A percentile compares a stretch with the other conserved stretches of the same genome.
Conservation (phyloP, 2,888 invertebrate species). For the Mesorhabditis sp. region DNA sequence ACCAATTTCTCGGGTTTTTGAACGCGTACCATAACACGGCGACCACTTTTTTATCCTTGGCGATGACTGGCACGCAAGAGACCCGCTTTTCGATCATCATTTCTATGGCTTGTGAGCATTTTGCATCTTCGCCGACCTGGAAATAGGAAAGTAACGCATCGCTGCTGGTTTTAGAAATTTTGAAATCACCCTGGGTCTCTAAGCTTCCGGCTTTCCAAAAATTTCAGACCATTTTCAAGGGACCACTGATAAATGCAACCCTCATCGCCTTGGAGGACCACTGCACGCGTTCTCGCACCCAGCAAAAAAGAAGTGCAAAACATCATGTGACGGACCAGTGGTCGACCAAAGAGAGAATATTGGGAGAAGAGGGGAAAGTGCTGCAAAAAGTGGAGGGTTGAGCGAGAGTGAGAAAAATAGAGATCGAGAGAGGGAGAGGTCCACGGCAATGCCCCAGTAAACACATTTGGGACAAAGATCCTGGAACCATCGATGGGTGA, state of each 20-base stretch:
- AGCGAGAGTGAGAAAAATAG: not conserved
- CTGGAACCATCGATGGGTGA: too few species aligned
- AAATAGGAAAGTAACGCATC: constrained; percentile 13
- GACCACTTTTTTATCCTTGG: constrained; percentile 30
- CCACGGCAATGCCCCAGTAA: not conserved
- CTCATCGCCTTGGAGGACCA: too few species aligned
- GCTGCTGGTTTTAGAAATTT: not conserved
- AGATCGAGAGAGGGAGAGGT: not conserved
- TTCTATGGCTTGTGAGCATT: constrained; percentile 34
- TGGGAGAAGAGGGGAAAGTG: not conserved
- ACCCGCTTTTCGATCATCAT: constrained; percentile 40
- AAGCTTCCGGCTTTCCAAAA: not conserved
- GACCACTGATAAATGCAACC: too few species aligned
- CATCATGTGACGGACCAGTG: not conserved
- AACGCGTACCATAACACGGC: constrained; percentile 19
- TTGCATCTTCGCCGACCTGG: constrained; percentile 29
- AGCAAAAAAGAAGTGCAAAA: not conserved
- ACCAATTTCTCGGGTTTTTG: not conserved
- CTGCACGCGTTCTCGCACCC: too few species aligned
- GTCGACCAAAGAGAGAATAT: not conserved
- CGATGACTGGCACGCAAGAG: constrained; percentile 42
- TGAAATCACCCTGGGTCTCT: not conserved
- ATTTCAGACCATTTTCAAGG: not conserved
- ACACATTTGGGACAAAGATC: too few species aligned
- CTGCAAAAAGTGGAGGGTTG: too few species aligned